These are phyloP conservation scores for Clarias platycephalus DNA, from an alignment of 2,797 vertebrate genomes.

Conservation along the genomic window DNA sequence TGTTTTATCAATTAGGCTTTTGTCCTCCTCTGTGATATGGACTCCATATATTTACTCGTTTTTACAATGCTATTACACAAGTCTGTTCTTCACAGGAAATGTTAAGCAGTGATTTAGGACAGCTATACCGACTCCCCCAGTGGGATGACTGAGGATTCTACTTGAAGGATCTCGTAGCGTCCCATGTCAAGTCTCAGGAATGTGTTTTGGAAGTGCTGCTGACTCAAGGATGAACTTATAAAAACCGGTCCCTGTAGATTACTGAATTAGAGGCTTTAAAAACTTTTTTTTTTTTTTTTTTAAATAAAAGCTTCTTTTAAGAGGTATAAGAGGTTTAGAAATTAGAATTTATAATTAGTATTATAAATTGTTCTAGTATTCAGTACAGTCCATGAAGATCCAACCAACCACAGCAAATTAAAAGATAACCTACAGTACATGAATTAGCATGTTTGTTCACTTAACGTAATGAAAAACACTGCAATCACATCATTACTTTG, in stretches of 20 bases:
- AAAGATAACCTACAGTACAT: neutral
- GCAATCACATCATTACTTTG: neutral
- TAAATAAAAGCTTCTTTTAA: neutral
- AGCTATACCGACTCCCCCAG: slow-evolving; percentile 15
- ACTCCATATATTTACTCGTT: slow-evolving; percentile 36
- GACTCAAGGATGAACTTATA: slow-evolving; percentile 47
- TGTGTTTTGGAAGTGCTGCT: slow-evolving; percentile 36
- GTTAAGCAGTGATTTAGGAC: slow-evolving; percentile 46
- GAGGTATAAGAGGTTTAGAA: neutral
- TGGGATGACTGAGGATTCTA: slow-evolving; percentile 36
- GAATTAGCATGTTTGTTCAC: neutral
- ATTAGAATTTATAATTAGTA: neutral
- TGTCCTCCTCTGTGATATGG: slow-evolving; percentile 35
- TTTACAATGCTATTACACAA: slow-evolving; percentile 3
- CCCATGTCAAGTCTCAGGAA: slow-evolving; percentile 38
- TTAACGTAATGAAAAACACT: neutral
- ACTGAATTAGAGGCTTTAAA: neutral
- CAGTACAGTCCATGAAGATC: neutral
- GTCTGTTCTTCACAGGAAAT: slow-evolving; percentile 36
- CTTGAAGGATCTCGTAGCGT: slow-evolving; percentile 29
- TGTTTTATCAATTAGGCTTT: slow-evolving; percentile 39
- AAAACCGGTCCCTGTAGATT: slow-evolving; percentile 31
- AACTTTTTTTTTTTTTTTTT: neutral
- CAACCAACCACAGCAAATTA: neutral
- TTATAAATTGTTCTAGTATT: neutral